Percentiles rank a stretch among this genome's conserved stretches.
phyloP scores from a whole-genome alignment of 1,140 invertebrate genomes.

The Chrysoperla carnea region DNA sequence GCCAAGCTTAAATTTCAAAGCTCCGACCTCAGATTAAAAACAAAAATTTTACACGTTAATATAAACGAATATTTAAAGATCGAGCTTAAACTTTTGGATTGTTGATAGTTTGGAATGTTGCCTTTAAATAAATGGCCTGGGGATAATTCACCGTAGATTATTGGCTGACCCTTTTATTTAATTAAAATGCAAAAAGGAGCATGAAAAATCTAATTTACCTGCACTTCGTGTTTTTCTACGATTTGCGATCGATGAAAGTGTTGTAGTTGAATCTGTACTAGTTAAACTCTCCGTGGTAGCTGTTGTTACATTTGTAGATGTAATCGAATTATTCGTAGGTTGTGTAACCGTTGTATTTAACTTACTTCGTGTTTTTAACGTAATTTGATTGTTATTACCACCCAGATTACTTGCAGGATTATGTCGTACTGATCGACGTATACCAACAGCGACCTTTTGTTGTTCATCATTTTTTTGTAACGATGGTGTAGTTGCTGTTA shows the following conservation, averaged over 20 bases:
- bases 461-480: slow-evolving; percentile 6
- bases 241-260: slow-evolving; percentile 14
- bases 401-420: not conserved
- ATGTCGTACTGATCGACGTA: slow-evolving; percentile 23
- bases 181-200: not conserved
- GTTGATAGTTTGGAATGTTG: no score
- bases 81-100: no score
- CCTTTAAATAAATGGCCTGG: no score
- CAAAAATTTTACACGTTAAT: no score
- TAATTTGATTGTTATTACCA: not conserved
- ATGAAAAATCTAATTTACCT: no score
- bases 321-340: slow-evolving; percentile 7
- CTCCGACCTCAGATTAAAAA: no score
- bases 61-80: no score
- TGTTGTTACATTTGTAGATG: slow-evolving; percentile 5
- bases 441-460: slow-evolving; percentile 20
- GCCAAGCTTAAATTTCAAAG: no score
- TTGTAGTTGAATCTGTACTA: slow-evolving; percentile 9
- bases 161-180: no score
- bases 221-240: slow-evolving; percentile 45
- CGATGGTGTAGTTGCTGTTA: slow-evolving; percentile 4
- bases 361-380: not conserved
- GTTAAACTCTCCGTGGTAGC: not conserved
- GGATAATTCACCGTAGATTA: no score
- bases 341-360: not conserved